Evolutionary conservation across 2,888 invertebrate species (phyloP).

Genomic region (Octodonta nipae): DNA sequence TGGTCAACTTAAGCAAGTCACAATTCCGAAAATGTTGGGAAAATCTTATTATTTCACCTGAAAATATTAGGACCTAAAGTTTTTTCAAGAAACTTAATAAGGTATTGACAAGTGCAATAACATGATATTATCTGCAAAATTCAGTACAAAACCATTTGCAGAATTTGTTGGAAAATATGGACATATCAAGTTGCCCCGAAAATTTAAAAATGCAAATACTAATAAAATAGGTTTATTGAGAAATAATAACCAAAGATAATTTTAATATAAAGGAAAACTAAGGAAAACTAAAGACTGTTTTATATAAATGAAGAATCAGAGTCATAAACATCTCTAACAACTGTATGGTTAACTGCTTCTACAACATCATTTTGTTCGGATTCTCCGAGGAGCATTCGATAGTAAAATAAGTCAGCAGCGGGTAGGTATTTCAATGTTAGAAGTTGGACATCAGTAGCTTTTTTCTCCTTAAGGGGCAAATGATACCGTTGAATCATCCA

Average conservation of each 20-base stretch:
- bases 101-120: background rate
- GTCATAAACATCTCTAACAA: background rate
- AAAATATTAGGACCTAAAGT: background rate
- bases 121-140: background rate
- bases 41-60: background rate
- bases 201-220: background rate
- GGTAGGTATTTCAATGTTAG: background rate
- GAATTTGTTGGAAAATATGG: background rate
- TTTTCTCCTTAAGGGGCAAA: no score
- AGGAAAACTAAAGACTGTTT: background rate
- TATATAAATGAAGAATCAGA: slow-evolving; percentile 1
- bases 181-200: background rate
- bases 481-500: no score
- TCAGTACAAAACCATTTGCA: background rate
- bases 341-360: background rate
- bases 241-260: background rate
- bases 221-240: background rate
- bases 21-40: background rate
- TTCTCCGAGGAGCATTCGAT: slow-evolving; percentile 1
- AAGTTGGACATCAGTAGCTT: slow-evolving; percentile 1
- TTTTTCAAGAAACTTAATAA: background rate
- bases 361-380: background rate
- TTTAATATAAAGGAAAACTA: background rate
- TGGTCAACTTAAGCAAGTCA: background rate
- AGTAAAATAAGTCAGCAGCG: background rate